Conservation (phyloP, 2,888 invertebrate genomes). For the Limnephilus rhombicus region DNA sequence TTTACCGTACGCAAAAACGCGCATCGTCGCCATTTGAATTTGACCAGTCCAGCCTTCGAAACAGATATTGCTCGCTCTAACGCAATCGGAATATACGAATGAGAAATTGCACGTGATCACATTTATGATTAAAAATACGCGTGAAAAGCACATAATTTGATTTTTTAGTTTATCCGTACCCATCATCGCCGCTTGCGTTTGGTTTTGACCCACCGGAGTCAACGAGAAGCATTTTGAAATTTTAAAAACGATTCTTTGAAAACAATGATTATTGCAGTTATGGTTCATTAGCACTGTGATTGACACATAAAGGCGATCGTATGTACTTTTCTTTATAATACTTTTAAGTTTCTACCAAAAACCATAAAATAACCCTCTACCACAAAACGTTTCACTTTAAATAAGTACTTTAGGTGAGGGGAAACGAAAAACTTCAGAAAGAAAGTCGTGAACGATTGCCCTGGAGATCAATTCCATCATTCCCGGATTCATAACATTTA, state of each 20-base stretch:
- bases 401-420: not conserved
- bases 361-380: not conserved
- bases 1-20: too few species aligned
- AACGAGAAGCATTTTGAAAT: not conserved
- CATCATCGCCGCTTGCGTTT: too few species aligned
- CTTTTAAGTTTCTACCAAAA: not conserved
- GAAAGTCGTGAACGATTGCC: not conserved
- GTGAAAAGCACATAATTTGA: too few species aligned
- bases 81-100: too few species aligned
- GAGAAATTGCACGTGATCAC: too few species aligned
- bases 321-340: not conserved
- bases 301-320: not conserved
- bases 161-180: too few species aligned
- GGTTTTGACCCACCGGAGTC: too few species aligned
- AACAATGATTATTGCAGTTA: not conserved
- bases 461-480: not conserved
- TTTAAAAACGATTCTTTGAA: not conserved
- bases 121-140: too few species aligned
- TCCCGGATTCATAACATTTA: conserved; percentile 18
- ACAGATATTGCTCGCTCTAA: too few species aligned
- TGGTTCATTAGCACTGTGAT: not conserved
- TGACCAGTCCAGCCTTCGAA: too few species aligned
- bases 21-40: too few species aligned
- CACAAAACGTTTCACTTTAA: not conserved
- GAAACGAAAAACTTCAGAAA: not conserved